Evolutionary conservation across 2,113 vertebrate species (phyloP).

Genomic region (Phrynosoma blainvillii): DNA sequence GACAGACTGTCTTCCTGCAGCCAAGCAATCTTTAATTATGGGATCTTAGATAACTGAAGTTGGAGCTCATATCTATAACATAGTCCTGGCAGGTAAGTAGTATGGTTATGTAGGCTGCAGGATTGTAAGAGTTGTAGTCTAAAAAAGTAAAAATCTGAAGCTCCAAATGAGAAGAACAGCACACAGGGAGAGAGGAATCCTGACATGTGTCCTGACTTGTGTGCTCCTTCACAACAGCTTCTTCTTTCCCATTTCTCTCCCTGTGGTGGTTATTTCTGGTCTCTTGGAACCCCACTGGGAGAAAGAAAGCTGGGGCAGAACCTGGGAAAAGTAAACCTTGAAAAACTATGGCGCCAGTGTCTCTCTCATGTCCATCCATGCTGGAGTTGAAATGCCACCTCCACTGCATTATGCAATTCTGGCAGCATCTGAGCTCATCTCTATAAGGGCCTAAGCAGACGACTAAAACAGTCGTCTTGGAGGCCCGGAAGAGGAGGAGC

Average conservation of each 20-base stretch:
- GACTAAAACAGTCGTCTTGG: no score
- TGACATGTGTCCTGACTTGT: no score
- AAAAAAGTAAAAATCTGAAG: no score
- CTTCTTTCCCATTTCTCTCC: neutral
- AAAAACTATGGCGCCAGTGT: neutral
- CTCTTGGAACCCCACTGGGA: neutral
- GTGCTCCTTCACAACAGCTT: no score
- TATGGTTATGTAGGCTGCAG: no score
- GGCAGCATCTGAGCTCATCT: neutral
- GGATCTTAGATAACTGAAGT: neutral
- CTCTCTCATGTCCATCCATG: neutral
- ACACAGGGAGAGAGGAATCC: no score
- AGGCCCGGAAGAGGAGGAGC: no score
- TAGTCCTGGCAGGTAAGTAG: no score
- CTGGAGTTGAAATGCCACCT: neutral
- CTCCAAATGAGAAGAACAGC: no score
- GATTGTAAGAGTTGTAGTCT: no score
- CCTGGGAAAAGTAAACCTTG: neutral
- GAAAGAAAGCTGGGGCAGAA: neutral
- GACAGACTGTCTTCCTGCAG: slow-evolving; percentile 7
- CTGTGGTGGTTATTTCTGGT: neutral
- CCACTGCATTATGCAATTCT: neutral
- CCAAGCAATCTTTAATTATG: neutral
- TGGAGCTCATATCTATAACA: no score
- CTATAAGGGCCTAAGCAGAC: no score